Evolutionary conservation across 2,888 invertebrate species (phyloP).

Genomic region (Drosophila mercatorum): DNA sequence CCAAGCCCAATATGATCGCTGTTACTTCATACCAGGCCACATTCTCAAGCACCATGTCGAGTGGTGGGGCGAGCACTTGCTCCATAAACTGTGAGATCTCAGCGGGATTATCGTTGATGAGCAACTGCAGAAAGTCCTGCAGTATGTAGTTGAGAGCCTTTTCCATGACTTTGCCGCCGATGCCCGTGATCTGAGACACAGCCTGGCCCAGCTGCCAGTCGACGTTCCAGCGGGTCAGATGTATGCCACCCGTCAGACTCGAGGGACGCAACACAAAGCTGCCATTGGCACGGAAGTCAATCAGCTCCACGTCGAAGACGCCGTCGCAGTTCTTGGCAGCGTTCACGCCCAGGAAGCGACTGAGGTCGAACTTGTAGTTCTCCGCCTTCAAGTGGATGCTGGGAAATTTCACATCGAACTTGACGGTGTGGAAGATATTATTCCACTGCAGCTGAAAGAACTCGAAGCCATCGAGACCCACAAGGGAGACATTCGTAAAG

Average conservation of each 20-base stretch:
- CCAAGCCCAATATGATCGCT: constrained; percentile 68
- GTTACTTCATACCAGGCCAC: constrained; percentile 68
- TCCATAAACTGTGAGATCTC: constrained; percentile 66
- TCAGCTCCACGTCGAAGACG: constrained; percentile 56
- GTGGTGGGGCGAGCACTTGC: constrained; percentile 57
- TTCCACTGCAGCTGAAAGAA: constrained; percentile 69
- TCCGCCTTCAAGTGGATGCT: constrained; percentile 56
- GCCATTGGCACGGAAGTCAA: constrained; percentile 69
- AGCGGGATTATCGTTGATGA: constrained; percentile 69
- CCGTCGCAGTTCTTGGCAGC: constrained; percentile 68
- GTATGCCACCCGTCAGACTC: constrained; percentile 42
- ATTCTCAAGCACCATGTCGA: constrained; percentile 57
- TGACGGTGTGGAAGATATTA: constrained; percentile 67
- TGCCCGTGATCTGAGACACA: constrained; percentile 67
- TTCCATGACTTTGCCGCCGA: constrained; percentile 53
- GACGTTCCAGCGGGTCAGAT: constrained; percentile 67
- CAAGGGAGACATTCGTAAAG: constrained; percentile 66
- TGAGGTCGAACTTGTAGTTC: constrained; percentile 71
- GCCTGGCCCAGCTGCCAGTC: constrained; percentile 63
- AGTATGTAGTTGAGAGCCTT: constrained; percentile 70
- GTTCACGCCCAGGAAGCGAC: constrained; percentile 44
- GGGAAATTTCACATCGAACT: constrained; percentile 77
- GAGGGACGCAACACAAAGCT: constrained; percentile 73
- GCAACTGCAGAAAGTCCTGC: constrained; percentile 66
- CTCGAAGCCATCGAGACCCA: constrained; percentile 77